Base-by-base conservation (phyloP, 2,888 invertebrate species). In the Lepetodrilus schrolli region DNA sequence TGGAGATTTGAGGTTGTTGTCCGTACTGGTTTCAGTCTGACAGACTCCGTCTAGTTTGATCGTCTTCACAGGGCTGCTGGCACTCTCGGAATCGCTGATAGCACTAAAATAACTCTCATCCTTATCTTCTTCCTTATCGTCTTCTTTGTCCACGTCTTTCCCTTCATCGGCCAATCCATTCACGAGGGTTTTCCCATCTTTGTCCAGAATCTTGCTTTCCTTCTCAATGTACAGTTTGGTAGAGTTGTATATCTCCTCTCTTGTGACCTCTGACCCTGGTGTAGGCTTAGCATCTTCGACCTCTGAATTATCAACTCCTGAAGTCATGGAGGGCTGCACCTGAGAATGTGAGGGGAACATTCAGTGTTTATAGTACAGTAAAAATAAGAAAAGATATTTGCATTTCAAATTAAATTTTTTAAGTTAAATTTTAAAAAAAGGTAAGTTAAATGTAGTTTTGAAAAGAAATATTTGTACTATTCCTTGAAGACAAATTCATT, bases 241-340 rank as follows among this genome's bases (percentile, higher is more conserved):
- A 43, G 47, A 21, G 1, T 43, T n/a, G 23, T 47, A 17, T 13
- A 38, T 43, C 23, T 68, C 38, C 8, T 43, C 47, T 47, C 23
- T 43, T n/a, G 26, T 72, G 23, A 65, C 58, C 20, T 34, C 21
- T 4, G 58, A 30, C 58, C 58, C 58, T 43, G 21, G 66, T 10
- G 66, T 34, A 47, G 48, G 50, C 30, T 74, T 71, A 2, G 13
- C 10, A 8, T 74, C 71, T 7, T 65, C 36, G 0, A 20, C 38
- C 17, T 74, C 75, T 4, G 17, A 1, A 50, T 73, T 70, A 2
- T 51, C 72, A n/a, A 34, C 34, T 34, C 70, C 70, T 4, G 79
- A 80, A 4, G 81, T 85, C 86, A 89, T 87, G 72, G 88, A 87
- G 10, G 95, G 95, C 88, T 95, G 95, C 13, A 95, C 94, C n/a